Evolutionary conservation across 92 coral and sea anemone species (phyloP).

Genomic region (Epizoanthus scotinus): DNA sequence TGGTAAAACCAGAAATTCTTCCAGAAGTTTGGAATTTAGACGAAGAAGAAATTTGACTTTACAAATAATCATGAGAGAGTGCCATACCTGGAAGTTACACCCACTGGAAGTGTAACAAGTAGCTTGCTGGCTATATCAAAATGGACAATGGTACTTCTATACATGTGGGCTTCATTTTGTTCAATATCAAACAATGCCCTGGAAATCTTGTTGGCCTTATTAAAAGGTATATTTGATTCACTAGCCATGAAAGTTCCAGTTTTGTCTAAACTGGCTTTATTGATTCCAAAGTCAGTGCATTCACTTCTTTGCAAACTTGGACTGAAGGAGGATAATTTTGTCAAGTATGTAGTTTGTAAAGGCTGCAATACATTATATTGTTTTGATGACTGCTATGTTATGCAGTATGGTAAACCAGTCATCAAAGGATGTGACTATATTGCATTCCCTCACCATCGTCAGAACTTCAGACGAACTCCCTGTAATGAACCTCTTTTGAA

Average conservation of each 20-base stretch:
- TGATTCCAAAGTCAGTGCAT: conserved; percentile 1
- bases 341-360: conserved; percentile 69
- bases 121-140: conserved; percentile 29
- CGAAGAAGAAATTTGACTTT: conserved; percentile 58
- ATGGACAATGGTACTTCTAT: conserved; percentile 50
- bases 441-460: conserved; percentile 58
- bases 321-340: conserved; percentile 56
- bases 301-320: conserved; percentile 47
- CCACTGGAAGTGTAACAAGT: no score
- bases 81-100: conserved; percentile 2
- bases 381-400: conserved; percentile 56
- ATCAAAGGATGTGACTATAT: conserved; percentile 46
- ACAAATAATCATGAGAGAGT: no score
- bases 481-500: conserved; percentile 61
- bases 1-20: not conserved
- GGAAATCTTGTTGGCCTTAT: conserved; percentile 49
- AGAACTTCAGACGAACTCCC: conserved; percentile 48
- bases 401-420: conserved; percentile 35
- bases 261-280: no score
- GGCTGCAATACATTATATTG: conserved; percentile 56
- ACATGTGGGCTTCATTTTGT: conserved; percentile 69
- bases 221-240: conserved; percentile 38
- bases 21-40: conserved; percentile 52
- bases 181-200: conserved; percentile 66
- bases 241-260: conserved; percentile 43